Evolutionary conservation across 2,797 vertebrate genomes (phyloP).

Genomic region (Sebastes oblongus): DNA sequence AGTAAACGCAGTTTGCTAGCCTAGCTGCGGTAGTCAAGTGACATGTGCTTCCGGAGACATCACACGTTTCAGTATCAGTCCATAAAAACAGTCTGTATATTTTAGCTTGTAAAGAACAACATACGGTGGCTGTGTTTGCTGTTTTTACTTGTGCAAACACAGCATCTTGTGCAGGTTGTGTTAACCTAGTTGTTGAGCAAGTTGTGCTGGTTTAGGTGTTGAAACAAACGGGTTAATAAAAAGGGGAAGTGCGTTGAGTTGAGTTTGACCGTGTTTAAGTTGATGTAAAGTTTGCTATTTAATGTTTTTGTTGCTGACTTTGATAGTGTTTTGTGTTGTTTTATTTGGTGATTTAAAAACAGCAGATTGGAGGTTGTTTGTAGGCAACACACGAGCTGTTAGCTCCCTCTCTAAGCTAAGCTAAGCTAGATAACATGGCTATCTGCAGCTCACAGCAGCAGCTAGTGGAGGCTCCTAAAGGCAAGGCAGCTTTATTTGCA

Average conservation of each 20-base stretch:
- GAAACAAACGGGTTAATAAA: background rate
- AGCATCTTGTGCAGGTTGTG: background rate
- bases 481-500: too few relatives aligned
- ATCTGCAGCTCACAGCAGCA: conserved; percentile 33
- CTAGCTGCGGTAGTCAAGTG: conserved; percentile 41
- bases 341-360: background rate
- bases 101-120: background rate
- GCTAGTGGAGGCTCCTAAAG: too few relatives aligned
- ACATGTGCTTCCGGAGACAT: conserved; percentile 79
- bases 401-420: conserved; percentile 29
- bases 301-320: too few relatives aligned
- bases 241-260: background rate
- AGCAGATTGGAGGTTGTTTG: conserved; percentile 1
- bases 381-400: conserved; percentile 19
- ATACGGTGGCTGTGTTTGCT: fast-evolving
- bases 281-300: background rate
- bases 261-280: background rate
- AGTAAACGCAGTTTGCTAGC: conserved; percentile 56
- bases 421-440: conserved; percentile 27
- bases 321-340: background rate
- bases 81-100: conserved; percentile 15
- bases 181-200: background rate
- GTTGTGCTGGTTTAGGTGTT: conserved; percentile 26
- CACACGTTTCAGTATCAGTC: conserved; percentile 58
- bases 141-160: background rate